Conservation (phyloP, 1,140 invertebrate species). For the Uloborus diversus region DNA sequence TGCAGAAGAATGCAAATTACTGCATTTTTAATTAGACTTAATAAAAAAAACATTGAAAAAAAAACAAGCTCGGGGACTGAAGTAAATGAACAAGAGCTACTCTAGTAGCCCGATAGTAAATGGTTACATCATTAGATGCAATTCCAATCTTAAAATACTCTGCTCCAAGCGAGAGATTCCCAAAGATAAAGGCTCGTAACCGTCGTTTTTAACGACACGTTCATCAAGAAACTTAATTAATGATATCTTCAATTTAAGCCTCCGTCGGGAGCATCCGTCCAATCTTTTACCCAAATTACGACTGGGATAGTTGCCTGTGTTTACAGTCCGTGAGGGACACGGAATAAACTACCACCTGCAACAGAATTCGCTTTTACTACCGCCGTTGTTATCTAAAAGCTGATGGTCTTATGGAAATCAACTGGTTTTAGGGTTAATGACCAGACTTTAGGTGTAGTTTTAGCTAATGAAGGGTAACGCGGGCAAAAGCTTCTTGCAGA, state of each 20-base stretch:
- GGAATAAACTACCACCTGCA: too few relatives aligned
- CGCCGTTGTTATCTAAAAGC: not conserved
- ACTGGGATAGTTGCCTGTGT: not conserved
- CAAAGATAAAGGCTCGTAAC: too few relatives aligned
- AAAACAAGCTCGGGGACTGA: too few relatives aligned
- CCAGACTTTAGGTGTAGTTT: not conserved
- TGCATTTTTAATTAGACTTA: too few relatives aligned
- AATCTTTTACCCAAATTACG: not conserved
- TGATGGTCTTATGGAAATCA: not conserved
- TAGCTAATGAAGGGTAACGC: not conserved
- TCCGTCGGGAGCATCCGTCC: not conserved
- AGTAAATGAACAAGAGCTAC: too few relatives aligned
- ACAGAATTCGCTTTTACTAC: not conserved
- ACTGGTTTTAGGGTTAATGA: not conserved
- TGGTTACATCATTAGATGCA: too few relatives aligned
- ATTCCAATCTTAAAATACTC: too few relatives aligned
- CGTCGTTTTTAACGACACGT: not conserved
- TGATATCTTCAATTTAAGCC: conserved; percentile 14
- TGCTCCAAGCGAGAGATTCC: too few relatives aligned
- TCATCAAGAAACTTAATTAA: conserved; percentile 30
- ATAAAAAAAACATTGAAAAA: too few relatives aligned
- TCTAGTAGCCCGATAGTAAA: too few relatives aligned
- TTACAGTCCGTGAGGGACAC: not conserved
- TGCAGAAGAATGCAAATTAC: too few relatives aligned
- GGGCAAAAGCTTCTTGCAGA: too few relatives aligned